Percentiles rank a stretch among this genome's conserved stretches.
phyloP scores from a whole-genome alignment of 2,113 vertebrate species.

The Brachirus orientalis region DNA sequence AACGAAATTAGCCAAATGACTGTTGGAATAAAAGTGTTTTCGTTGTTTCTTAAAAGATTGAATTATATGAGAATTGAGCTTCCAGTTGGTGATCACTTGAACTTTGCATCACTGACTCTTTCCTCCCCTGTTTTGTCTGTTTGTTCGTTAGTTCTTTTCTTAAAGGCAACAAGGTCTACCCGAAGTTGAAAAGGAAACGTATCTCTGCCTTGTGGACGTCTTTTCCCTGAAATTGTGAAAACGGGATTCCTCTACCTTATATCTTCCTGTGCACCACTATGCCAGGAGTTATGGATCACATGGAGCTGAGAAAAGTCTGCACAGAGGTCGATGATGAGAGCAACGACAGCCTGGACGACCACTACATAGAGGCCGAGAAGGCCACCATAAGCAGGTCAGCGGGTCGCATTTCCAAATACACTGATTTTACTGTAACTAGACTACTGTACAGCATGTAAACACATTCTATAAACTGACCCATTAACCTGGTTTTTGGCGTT shows the following conservation, averaged over 20 bases:
- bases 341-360: conserved; percentile 87
- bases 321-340: conserved; percentile 89
- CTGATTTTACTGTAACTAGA: not conserved
- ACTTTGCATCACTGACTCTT: not conserved
- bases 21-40: no score
- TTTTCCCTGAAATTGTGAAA: conserved; percentile 3
- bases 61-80: no score
- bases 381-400: conserved; percentile 86
- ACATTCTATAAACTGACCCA: no score
- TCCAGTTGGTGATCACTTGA: no score
- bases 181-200: no score
- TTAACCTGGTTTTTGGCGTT: no score
- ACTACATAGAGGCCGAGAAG: conserved; percentile 84
- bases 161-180: no score
- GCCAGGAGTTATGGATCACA: conserved; percentile 84
- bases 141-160: not conserved
- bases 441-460: no score
- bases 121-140: not conserved
- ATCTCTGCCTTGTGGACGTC: not conserved
- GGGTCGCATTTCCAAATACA: not conserved
- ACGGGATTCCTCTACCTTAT: not conserved
- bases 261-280: conserved; percentile 27
- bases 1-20: no score
- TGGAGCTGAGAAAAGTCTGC: conserved; percentile 92
- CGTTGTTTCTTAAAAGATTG: no score